Evolutionary conservation across 1,140 invertebrate species (phyloP), one percentile per base, ranked within the genome.

Genomic region (Drosophila orosa): DNA sequence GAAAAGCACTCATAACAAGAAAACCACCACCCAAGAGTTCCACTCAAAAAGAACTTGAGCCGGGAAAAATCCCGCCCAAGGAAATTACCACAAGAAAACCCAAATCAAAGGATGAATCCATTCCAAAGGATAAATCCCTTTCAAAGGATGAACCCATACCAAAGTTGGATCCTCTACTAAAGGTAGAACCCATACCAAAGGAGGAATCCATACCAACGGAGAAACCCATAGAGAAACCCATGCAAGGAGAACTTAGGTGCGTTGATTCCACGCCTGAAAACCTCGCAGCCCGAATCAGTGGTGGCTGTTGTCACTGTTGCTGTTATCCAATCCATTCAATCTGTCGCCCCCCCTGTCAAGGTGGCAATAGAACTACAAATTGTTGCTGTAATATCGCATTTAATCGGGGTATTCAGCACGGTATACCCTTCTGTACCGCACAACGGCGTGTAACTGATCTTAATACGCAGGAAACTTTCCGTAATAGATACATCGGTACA

Each of bases 401-500:
- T 12, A 22, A 25, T 0, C 42, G 12, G 19, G 33, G 27, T 5
- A 19, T 33, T 3, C 25, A 37, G 8, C 52, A 33, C 13, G 65
- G 35, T 0, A 15, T 68, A 7, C 35, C 45, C 3, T 78, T 40
- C 25, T 10, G 9, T 22, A 22, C 39, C 5, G 27, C 52, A 0
- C 35, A 37, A 7, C 27, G 39, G 7, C 39, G 7, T 13, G 39
- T n/a, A 3, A 71, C 80, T 5, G 80, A 82, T 29, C 42, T 83
- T 0, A 61, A 83, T 17, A 83, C 69, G 0, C 10, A 78, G 3
- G 35, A 33, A 0, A 61, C 40, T 7, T 74, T 56, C n/a, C 37
- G 59, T 2, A 33, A 39, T 27, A 54, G 59, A 19, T n/a, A 33
- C 13, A 0, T 37, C 1, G 10, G 17, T 9, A 3, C 27, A 13